phyloP scores from a whole-genome alignment of 2,888 invertebrate genomes.

The Lysandra coridon region DNA sequence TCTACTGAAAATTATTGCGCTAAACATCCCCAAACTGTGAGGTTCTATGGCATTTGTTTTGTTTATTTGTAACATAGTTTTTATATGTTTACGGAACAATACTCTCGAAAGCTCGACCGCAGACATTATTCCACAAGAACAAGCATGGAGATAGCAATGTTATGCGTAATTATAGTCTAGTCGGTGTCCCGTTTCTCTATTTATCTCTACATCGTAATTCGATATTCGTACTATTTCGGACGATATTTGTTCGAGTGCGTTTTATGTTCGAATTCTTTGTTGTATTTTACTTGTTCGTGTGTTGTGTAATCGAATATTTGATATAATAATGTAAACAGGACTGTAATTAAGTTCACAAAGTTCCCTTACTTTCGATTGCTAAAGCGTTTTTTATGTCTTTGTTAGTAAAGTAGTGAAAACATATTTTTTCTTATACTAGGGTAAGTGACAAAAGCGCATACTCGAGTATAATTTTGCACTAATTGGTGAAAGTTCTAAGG shows the following conservation, averaged over 20 bases:
- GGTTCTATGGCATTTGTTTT: not conserved
- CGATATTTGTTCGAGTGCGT: conserved; percentile 21
- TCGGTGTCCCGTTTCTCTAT: conserved; percentile 4
- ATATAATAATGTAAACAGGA: conserved; percentile 25
- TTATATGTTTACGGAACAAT: conserved; percentile 5
- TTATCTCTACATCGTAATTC: conserved; percentile 25
- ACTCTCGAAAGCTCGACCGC: conserved; percentile 15
- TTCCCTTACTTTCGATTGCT: not conserved
- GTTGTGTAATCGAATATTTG: conserved; percentile 23
- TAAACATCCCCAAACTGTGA: not conserved
- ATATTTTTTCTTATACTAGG: not conserved
- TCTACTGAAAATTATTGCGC: not conserved
- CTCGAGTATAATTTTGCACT: not conserved
- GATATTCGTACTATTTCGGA: conserved; percentile 17
- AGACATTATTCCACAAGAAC: conserved; percentile 24
- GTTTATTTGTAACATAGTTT: conserved; percentile 6
- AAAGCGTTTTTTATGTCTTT: not conserved
- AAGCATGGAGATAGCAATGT: conserved; percentile 16
- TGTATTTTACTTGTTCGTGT: not conserved
- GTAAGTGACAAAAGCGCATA: not conserved
- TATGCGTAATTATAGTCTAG: conserved; percentile 26
- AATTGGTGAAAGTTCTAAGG: not conserved
- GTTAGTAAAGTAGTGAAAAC: not conserved
- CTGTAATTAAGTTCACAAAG: conserved; percentile 19
- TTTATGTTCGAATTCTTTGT: conserved; percentile 21